Evolutionary conservation across 1,140 invertebrate genomes (phyloP).

Genomic region (Zaprionus gabonicus): DNA sequence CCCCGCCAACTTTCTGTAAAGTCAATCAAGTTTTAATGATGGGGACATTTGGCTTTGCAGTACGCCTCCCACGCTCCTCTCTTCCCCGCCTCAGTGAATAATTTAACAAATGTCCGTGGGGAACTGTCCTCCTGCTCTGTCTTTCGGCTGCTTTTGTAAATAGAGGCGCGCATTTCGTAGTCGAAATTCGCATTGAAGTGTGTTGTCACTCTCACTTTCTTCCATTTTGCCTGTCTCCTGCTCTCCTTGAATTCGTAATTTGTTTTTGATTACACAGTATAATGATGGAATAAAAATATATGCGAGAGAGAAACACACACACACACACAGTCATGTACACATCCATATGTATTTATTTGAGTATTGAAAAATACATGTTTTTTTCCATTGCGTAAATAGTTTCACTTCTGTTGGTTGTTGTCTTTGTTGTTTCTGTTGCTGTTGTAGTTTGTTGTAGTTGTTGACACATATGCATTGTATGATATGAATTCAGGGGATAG

Average conservation of each 20-base stretch:
- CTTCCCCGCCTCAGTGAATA: constrained; percentile 37
- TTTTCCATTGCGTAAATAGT: constrained; percentile 58
- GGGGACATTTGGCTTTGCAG: constrained; percentile 35
- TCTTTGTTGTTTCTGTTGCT: constrained; percentile 8
- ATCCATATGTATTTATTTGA: constrained; percentile 68
- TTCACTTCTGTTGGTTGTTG: constrained; percentile 30
- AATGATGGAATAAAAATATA: constrained; percentile 30
- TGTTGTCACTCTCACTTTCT: neutral
- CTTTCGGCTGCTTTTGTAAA: constrained; percentile 19
- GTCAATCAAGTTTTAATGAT: constrained; percentile 80
- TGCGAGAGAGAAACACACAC: neutral
- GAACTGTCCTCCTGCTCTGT: constrained; percentile 3
- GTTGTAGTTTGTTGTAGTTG: constrained; percentile 22
- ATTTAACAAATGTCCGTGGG: constrained; percentile 48
- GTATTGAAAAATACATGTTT: constrained; percentile 72
- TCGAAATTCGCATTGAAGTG: neutral
- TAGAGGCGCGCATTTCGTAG: constrained; percentile 12
- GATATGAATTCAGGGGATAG: constrained; percentile 70
- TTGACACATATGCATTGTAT: constrained; percentile 73
- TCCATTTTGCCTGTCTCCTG: neutral
- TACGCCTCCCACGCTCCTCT: neutral
- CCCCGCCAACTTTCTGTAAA: constrained; percentile 53
- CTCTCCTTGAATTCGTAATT: constrained; percentile 43
- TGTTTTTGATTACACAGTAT: constrained; percentile 49
- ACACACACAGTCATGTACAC: constrained; percentile 32